These are phyloP conservation scores for Drosophila meridiana DNA, from an alignment of 2,888 invertebrate genomes.

Conservation along the genomic window DNA sequence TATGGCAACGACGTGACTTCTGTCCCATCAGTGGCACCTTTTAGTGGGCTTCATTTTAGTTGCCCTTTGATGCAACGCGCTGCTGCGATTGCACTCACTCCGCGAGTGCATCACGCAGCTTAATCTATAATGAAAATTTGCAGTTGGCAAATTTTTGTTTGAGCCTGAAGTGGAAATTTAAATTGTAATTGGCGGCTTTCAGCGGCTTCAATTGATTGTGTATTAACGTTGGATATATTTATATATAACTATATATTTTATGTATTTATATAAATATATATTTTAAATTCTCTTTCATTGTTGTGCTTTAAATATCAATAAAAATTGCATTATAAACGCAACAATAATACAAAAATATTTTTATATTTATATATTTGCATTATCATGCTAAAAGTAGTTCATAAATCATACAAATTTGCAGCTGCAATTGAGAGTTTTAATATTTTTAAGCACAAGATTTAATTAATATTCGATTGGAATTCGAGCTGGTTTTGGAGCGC, in stretches of 20 bases:
- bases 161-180: neutral
- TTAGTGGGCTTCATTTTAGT: constrained; percentile 68
- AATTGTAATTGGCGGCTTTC: neutral
- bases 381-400: neutral
- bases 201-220: neutral
- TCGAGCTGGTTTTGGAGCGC: neutral
- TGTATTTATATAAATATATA: neutral
- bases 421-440: neutral
- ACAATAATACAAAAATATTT: neutral
- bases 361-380: neutral
- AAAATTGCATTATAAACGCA: neutral
- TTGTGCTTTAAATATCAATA: neutral
- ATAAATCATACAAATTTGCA: neutral
- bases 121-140: constrained; percentile 5
- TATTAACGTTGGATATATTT: neutral
- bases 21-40: constrained; percentile 24
- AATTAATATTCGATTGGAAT: neutral
- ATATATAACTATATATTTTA: neutral
- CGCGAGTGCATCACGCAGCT: constrained; percentile 41
- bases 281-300: neutral
- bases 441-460: neutral
- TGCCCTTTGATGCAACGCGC: constrained; percentile 54
- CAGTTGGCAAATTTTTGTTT: neutral
- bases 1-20: constrained; percentile 60
- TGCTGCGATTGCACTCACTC: constrained; percentile 19